Conservation (phyloP, 2,113 vertebrate genomes). For the Tichodroma muraria region DNA sequence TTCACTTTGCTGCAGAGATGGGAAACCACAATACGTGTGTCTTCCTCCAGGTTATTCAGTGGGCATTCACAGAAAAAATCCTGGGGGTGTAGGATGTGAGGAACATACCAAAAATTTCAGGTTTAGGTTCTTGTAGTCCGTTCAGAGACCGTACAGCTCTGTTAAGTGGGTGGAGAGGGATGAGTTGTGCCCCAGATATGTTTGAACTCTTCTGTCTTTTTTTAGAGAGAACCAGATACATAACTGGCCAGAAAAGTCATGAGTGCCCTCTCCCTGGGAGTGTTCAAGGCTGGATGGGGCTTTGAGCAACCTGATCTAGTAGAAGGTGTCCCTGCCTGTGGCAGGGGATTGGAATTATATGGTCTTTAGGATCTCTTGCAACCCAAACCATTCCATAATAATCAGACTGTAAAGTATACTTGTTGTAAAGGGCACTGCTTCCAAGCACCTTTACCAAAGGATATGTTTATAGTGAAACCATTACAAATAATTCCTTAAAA, state of each 20-base stretch:
- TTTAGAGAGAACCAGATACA: fast-evolving
- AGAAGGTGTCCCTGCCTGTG: neutral
- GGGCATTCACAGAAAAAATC: slow-evolving; percentile 46
- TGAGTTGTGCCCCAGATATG: neutral
- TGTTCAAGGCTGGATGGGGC: neutral
- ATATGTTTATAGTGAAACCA: neutral
- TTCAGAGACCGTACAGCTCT: neutral
- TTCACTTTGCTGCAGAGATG: slow-evolving; percentile 17
- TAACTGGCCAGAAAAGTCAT: neutral
- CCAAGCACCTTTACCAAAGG: neutral
- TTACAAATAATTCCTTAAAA: neutral
- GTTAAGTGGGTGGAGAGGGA: neutral
- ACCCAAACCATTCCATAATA: neutral
- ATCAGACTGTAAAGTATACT: neutral
- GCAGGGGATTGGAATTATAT: neutral
- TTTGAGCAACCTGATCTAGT: neutral
- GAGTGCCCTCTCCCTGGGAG: neutral
- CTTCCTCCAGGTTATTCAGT: slow-evolving; percentile 40
- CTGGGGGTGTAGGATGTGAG: neutral
- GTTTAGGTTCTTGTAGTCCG: neutral
- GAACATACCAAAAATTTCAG: neutral
- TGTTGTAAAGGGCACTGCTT: neutral
- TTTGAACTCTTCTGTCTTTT: neutral
- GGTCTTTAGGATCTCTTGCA: neutral
- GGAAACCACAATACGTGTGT: neutral